These are phyloP conservation scores for Allygus modestus DNA, from an alignment of 2,888 invertebrate species.

Conservation along the genomic window DNA sequence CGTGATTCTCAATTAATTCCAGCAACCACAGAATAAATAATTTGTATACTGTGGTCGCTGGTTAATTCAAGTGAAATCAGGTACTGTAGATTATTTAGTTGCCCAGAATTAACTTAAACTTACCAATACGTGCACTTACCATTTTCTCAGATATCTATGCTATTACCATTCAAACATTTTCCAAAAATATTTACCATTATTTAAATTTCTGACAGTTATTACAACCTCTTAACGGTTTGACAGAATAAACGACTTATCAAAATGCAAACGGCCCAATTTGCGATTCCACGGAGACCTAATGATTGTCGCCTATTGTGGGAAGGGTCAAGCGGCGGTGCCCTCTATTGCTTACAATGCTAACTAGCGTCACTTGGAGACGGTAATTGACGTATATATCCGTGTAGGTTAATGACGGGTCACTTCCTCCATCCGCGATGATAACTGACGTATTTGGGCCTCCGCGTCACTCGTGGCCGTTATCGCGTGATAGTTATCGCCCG, in stretches of 20 bases:
- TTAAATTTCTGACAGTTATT: too few species aligned
- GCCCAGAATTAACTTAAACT: too few species aligned
- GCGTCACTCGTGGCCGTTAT: not conserved
- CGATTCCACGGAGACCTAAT: constrained; percentile 19
- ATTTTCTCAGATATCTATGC: too few species aligned
- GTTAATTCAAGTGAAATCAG: too few species aligned
- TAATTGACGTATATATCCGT: constrained; percentile 54
- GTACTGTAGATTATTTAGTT: too few species aligned
- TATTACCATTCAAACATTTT: too few species aligned
- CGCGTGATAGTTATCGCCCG: too few species aligned
- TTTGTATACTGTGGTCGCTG: too few species aligned
- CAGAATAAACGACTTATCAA: not conserved
- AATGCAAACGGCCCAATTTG: constrained; percentile 37
- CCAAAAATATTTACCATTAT: too few species aligned
- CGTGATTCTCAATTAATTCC: too few species aligned
- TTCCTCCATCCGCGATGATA: not conserved
- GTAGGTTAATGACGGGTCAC: constrained; percentile 50
- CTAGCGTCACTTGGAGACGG: constrained; percentile 9
- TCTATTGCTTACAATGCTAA: constrained; percentile 54
- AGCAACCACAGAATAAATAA: too few species aligned
- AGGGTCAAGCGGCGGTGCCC: constrained; percentile 5
- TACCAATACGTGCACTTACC: too few species aligned
- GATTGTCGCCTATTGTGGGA: constrained; percentile 12
- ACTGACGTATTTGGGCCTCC: constrained; percentile 9
- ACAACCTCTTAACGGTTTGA: not conserved